Evolutionary conservation across 1,140 invertebrate genomes (phyloP).

Genomic region (Odontomachus brunneus): DNA sequence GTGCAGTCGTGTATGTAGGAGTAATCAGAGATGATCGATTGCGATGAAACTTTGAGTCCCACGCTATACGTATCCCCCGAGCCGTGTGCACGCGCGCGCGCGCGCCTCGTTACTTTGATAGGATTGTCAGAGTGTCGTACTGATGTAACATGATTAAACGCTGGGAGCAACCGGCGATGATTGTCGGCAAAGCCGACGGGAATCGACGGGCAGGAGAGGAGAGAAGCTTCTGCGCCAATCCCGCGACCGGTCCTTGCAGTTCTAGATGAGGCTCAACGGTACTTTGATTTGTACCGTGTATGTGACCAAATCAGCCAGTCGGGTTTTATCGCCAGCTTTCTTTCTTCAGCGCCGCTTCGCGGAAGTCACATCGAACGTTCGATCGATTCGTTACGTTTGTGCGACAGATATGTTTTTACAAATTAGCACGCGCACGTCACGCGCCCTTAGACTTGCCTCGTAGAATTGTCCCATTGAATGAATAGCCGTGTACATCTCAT

Average conservation of each 20-base stretch:
- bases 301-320: constrained; percentile 21
- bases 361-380: too few species aligned
- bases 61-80: constrained; percentile 9
- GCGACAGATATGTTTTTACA: too few species aligned
- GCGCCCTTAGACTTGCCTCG: too few species aligned
- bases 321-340: constrained; percentile 28
- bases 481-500: too few species aligned
- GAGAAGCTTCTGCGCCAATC: constrained; percentile 19
- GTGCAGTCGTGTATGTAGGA: constrained; percentile 30
- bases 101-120: constrained; percentile 57
- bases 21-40: constrained; percentile 61
- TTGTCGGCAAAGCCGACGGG: constrained; percentile 45
- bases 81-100: background rate
- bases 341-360: background rate
- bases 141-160: constrained; percentile 48
- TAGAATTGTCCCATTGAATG: too few species aligned
- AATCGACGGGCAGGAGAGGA: constrained; percentile 17
- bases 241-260: background rate
- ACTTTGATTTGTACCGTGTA: constrained; percentile 36
- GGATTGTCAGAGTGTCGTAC: constrained; percentile 51
- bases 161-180: constrained; percentile 51
- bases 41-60: constrained; percentile 49
- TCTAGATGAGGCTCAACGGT: constrained; percentile 32
- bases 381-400: constrained; percentile 19
- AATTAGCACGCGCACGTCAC: too few species aligned